Base-by-base conservation (phyloP, 1,140 invertebrate species). In the Pseudomyrmex cubaensis region DNA sequence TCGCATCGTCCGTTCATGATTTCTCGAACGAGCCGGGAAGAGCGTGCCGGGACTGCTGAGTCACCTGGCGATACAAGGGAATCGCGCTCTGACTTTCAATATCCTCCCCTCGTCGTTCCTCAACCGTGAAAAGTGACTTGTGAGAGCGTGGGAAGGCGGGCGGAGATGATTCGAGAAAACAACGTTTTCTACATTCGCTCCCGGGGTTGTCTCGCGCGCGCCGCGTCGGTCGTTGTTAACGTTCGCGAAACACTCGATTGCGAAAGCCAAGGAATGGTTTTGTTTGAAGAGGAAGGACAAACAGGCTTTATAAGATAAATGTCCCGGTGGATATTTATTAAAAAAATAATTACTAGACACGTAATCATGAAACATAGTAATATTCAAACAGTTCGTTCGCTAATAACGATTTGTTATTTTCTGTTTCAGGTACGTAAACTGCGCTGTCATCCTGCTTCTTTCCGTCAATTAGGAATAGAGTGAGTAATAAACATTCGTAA, bases 21-120 rank as follows among this genome's bases (percentile, higher is more conserved):
- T 84, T 89, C 76, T 89, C 84, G 63, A 67, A 78, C 74, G 86
- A 86, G 76, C 76, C 73, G 62, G 72, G 62, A 66, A 73, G 59
- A 80, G 87, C 86, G 86, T 88, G 87, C 83, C 69, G 75, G 61
- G 83, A 88, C 72, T 88, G 83, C 74, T 69, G 86, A 88, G 87
- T 88, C 87, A 88, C 87, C 83, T 83, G 62, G 83, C 77, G 78
- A 88, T 88, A 88, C 86, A 85, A 70, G 77, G 74, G 70, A 70
- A 88, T 88, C 87, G 72, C 70, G 70, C 12, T 48, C 67, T 73
- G 83, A 88, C 86, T 88, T 85, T 73, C 86, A 77, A 87, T 83
- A 66, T 84, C 46, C 52, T 64, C 17, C 35, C 72, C 59, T 17
- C 13, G 2, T 10, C 46, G 15, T 63, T 74, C n/a, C 46, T 20